These are phyloP conservation scores for Nycteola revayana DNA, from an alignment of 2,888 invertebrate species.

Conservation along the genomic window DNA sequence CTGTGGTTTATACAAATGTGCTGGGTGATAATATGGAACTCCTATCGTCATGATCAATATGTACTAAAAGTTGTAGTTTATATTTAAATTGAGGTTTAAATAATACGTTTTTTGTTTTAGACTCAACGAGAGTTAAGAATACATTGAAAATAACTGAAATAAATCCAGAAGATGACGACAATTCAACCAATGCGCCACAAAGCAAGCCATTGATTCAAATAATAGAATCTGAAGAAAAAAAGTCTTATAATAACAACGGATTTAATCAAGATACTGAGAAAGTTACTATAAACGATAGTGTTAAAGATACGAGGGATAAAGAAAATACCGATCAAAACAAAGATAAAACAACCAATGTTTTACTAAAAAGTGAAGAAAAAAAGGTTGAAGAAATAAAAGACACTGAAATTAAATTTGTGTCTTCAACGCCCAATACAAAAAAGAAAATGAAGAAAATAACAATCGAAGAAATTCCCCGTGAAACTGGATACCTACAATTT, in stretches of 20 bases:
- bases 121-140: constrained; percentile 28
- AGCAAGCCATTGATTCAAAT: constrained; percentile 61
- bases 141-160: constrained; percentile 39
- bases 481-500: no score
- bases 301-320: constrained; percentile 16
- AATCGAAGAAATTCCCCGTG: constrained; percentile 37
- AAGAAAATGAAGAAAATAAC: constrained; percentile 34
- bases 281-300: constrained; percentile 18
- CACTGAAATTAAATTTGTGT: no score
- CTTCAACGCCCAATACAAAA: no score
- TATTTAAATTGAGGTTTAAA: no score
- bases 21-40: no score
- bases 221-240: constrained; percentile 41
- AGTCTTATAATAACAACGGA: constrained; percentile 23
- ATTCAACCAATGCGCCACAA: constrained; percentile 30
- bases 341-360: neutral
- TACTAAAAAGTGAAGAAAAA: constrained; percentile 2
- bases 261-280: constrained; percentile 20
- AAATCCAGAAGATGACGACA: constrained; percentile 29
- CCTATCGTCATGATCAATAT: no score
- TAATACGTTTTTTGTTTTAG: constrained; percentile 22
- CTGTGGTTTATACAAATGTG: no score
- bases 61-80: no score
- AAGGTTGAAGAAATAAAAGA: neutral
- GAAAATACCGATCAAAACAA: neutral